Percentiles rank a stretch among this genome's conserved stretches.
phyloP scores from a whole-genome alignment of 2,797 vertebrate genomes.

The Fringilla coelebs region DNA sequence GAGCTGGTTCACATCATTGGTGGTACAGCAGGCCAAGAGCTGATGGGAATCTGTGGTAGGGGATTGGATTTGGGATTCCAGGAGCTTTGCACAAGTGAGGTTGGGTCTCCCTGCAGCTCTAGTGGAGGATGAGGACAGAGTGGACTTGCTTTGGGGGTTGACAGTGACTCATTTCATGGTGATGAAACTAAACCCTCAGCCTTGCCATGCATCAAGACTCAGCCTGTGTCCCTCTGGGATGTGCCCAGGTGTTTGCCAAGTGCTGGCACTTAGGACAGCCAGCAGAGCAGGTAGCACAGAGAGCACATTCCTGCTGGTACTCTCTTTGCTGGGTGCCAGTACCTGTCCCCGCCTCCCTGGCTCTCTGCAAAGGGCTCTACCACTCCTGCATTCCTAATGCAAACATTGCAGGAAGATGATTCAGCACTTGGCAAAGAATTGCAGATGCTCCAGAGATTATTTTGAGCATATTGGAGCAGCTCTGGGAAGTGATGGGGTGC shows the following conservation, averaged over 20 bases:
- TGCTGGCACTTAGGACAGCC: neutral
- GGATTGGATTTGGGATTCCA: neutral
- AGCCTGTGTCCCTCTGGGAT: neutral
- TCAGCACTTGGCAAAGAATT: neutral
- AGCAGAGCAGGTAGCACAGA: neutral
- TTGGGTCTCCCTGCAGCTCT: neutral
- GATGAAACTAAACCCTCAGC: neutral
- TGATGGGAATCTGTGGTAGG: neutral
- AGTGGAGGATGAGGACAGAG: neutral
- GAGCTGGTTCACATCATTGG: neutral
- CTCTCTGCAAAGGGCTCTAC: neutral
- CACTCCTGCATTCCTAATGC: neutral
- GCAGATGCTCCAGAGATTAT: neutral
- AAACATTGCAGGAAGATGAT: neutral
- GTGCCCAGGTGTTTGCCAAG: too few relatives aligned
- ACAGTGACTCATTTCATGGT: neutral
- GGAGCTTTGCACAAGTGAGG: neutral
- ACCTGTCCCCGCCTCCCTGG: neutral
- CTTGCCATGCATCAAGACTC: neutral
- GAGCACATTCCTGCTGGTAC: fast-evolving
- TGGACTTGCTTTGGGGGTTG: neutral
- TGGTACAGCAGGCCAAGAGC: neutral
- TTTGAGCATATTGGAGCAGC: neutral
- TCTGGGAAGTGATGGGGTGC: fast-evolving
- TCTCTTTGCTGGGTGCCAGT: fast-evolving